phyloP scores from a whole-genome alignment of 1,140 invertebrate genomes.

The Leptoteleia sp. region DNA sequence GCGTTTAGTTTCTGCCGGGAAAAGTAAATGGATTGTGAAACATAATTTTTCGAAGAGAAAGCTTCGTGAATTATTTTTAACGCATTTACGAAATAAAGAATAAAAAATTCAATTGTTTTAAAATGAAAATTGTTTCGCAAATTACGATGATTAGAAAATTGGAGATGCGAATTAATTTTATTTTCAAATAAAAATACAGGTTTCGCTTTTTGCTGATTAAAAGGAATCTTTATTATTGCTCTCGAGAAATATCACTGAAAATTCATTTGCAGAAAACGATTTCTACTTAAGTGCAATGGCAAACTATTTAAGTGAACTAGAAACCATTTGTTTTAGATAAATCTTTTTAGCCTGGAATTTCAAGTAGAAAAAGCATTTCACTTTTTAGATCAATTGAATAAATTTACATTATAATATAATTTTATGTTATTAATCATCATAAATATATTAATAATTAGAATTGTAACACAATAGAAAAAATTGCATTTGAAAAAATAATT shows the following conservation, averaged over 20 bases:
- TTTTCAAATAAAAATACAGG: slow-evolving; percentile 2
- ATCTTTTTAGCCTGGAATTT: slow-evolving; percentile 15
- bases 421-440: not conserved
- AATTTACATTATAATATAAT: not conserved
- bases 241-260: slow-evolving; percentile 4
- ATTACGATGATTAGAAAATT: slow-evolving; percentile 4
- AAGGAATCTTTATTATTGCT: not conserved
- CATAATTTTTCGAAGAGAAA: slow-evolving; percentile 3
- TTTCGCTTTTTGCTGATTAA: slow-evolving; percentile 1
- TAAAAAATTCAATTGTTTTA: not conserved
- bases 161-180: not conserved
- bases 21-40: slow-evolving; percentile 4
- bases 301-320: slow-evolving; percentile 21
- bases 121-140: not conserved
- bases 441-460: no score
- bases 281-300: slow-evolving; percentile 20
- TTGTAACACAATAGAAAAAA: no score
- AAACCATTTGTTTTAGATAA: slow-evolving; percentile 26
- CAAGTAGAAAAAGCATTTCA: slow-evolving; percentile 1
- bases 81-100: slow-evolving; percentile 12
- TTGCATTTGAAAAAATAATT: no score
- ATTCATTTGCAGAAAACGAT: slow-evolving; percentile 13
- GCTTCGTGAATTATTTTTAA: slow-evolving; percentile 8
- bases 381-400: not conserved
- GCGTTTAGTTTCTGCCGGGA: not conserved